These are phyloP conservation scores for Drosophila austrosaltans DNA, from an alignment of 2,888 invertebrate genomes.

Conservation along the genomic window DNA sequence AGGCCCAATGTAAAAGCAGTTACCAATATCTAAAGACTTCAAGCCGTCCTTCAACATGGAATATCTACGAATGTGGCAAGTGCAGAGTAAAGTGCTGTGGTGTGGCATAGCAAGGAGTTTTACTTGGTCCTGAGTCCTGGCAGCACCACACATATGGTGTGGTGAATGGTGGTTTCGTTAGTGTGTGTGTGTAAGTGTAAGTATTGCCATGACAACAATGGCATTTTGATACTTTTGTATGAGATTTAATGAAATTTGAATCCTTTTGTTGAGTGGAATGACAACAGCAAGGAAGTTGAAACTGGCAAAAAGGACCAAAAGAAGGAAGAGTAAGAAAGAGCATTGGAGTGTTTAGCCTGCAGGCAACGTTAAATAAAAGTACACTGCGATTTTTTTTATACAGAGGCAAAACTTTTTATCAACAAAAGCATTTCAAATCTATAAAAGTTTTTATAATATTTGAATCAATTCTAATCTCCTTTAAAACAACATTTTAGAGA, in stretches of 20 bases:
- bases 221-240: conserved; percentile 79
- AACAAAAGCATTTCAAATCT: too few relatives aligned
- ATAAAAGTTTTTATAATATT: too few relatives aligned
- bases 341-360: conserved; percentile 43
- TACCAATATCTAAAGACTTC: conserved; percentile 62
- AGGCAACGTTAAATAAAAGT: conserved; percentile 53
- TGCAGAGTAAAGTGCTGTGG: conserved; percentile 37
- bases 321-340: conserved; percentile 18
- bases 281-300: conserved; percentile 50
- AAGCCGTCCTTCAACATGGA: conserved; percentile 44
- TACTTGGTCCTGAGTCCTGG: conserved; percentile 13
- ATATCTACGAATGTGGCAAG: conserved; percentile 14
- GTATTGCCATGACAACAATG: conserved; percentile 69
- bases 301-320: conserved; percentile 7
- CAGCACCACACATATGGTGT: conserved; percentile 31
- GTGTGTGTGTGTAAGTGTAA: conserved; percentile 13
- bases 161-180: conserved; percentile 18
- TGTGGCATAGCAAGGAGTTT: not conserved
- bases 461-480: not conserved
- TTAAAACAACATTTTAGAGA: not conserved
- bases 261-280: conserved; percentile 76
- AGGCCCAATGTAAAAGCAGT: conserved; percentile 74
- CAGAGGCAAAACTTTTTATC: too few relatives aligned
- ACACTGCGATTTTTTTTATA: conserved; percentile 10
- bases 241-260: conserved; percentile 79